phyloP scores from a whole-genome alignment of 2,888 invertebrate species.

The Campoplex capitator region DNA sequence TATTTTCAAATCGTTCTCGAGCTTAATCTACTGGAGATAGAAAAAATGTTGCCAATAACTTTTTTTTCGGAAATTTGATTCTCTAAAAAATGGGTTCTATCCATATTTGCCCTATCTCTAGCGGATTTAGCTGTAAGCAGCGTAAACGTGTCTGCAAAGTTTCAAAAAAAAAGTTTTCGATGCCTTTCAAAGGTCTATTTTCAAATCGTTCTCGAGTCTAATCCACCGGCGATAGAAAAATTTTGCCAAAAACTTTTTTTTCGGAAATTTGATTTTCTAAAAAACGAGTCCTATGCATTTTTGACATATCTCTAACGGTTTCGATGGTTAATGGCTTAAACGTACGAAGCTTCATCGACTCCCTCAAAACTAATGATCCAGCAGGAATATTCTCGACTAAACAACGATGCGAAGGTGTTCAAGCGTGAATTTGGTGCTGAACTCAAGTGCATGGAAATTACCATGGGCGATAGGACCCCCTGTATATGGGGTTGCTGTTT shows the following conservation, averaged over 20 bases:
- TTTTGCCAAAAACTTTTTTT: background rate
- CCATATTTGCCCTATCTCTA: background rate
- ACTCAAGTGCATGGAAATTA: background rate
- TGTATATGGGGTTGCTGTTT: slow-evolving; percentile 16
- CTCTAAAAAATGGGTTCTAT: background rate
- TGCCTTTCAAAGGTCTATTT: background rate
- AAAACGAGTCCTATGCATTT: background rate
- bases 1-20: background rate
- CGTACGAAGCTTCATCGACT: background rate
- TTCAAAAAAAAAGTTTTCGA: too few species aligned
- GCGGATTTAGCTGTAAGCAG: too few species aligned
- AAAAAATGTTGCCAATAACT: background rate
- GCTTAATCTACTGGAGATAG: background rate
- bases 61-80: background rate
- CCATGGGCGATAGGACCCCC: background rate
- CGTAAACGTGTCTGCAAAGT: too few species aligned
- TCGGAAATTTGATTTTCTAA: background rate
- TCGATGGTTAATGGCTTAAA: background rate
- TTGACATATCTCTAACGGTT: background rate
- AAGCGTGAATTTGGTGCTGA: background rate
- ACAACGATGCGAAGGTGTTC: background rate
- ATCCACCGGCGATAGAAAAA: background rate
- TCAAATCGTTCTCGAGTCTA: background rate
- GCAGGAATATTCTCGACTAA: background rate
- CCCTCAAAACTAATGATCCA: background rate